A percentile compares a stretch with the other conserved stretches of the same genome.
Conservation (phyloP, 2,797 vertebrate species). For the Melanotaenia parkinsoni region DNA sequence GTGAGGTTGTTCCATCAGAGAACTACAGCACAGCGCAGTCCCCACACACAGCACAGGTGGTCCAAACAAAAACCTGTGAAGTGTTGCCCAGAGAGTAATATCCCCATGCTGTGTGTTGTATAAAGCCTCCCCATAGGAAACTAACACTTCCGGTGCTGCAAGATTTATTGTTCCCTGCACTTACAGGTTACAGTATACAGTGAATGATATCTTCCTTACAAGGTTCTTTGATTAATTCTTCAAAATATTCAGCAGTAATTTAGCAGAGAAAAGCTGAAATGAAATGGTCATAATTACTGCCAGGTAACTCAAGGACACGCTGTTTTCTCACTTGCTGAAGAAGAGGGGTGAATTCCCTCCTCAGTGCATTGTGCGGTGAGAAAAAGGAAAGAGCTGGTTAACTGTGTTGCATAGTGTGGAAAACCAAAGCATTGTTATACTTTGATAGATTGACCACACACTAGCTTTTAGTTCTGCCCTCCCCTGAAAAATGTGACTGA, state of each 20-base stretch:
- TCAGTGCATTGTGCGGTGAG: constrained; percentile 54
- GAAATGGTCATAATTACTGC: constrained; percentile 39
- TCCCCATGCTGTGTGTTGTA: constrained; percentile 73
- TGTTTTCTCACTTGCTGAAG: constrained; percentile 66
- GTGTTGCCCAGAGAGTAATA: constrained; percentile 79
- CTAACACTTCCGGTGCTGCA: constrained; percentile 79
- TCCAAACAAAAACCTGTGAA: constrained; percentile 80
- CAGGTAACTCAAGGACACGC: constrained; percentile 64
- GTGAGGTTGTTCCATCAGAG: constrained; percentile 64
- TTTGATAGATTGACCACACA: constrained; percentile 67
- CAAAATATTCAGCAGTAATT: constrained; percentile 32
- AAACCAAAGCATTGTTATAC: constrained; percentile 66
- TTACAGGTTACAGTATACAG: constrained; percentile 69
- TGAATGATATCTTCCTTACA: constrained; percentile 79
- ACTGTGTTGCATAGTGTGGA: constrained; percentile 53
- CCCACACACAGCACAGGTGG: constrained; percentile 82
- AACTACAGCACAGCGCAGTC: constrained; percentile 68
- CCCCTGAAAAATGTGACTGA: constrained; percentile 13
- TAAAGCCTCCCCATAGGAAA: constrained; percentile 80
- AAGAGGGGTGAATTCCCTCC: constrained; percentile 65
- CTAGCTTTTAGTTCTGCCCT: not conserved
- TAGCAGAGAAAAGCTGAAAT: constrained; percentile 30
- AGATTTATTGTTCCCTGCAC: constrained; percentile 78
- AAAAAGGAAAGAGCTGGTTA: constrained; percentile 72
- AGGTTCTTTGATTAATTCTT: constrained; percentile 50